Evolutionary conservation across 2,113 vertebrate genomes (phyloP), one percentile per base, ranked within the genome.

Genomic region (Toxostoma redivivum): DNA sequence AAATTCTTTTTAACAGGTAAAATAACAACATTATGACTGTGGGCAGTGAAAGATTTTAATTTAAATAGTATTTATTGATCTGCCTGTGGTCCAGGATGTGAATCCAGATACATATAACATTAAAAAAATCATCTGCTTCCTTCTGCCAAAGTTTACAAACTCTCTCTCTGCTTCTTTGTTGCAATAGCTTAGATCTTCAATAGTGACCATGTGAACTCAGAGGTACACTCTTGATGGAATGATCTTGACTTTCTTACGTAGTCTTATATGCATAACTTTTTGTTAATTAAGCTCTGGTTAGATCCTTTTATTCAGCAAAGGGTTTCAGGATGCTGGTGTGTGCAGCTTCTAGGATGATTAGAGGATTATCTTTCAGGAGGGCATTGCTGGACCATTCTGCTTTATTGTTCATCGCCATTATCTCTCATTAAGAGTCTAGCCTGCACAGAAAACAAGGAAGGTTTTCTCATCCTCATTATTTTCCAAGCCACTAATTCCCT

Each of bases 401-500:
- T 82, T 92, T 87, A 48, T 30, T 87, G 53, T 31, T 94, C 81
- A 91, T 92, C 81, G 83, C 54, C n/a, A 56, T 88, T 79, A 87
- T 35, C 47, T 74, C 78, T 87, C 64, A 83, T 84, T 92, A 89
- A 51, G 62, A 57, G 14, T 45, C 44, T 51, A 53, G 50, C 13
- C 53, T 37, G 66, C 54, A 70, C 47, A 93, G 74, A 88, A 51
- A 90, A 66, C 24, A 40, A 60, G 61, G 54, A 87, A 60, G 33
- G 4, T 44, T 82, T 92, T 85, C 47, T 77, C 24, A 16, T 92
- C 82, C 42, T 77, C 24, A 16, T 91, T 83, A 80, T 66, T 69
- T 96, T 86, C 78, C 54, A 88, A 90, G 66, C 37, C 45, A 85
- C 44, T 72, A 53, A 45, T 58, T 95, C 8, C 13, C 40, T 88